phyloP scores from a whole-genome alignment of 2,888 invertebrate genomes.

The Cyclophora albipunctata region DNA sequence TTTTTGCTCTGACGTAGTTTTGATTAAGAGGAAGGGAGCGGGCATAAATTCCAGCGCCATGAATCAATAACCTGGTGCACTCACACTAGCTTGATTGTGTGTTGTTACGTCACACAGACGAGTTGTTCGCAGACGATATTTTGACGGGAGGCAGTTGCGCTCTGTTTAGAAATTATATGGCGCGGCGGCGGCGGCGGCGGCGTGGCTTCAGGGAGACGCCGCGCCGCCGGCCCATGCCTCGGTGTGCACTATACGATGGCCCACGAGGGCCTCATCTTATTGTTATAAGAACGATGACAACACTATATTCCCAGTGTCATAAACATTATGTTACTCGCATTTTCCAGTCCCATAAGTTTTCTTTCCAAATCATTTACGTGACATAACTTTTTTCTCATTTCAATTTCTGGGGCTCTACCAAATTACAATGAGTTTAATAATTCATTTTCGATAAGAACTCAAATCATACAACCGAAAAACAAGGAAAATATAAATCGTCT shows the following conservation, averaged over 20 bases:
- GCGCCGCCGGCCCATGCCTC: background rate
- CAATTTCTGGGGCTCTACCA: no score
- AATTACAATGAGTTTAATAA: no score
- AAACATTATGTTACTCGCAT: no score
- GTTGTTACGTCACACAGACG: constrained; percentile 50
- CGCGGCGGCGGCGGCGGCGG: constrained; percentile 15
- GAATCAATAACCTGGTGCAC: constrained; percentile 69
- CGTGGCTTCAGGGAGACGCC: background rate
- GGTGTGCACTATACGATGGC: background rate
- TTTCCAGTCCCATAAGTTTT: no score
- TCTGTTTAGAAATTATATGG: constrained; percentile 56
- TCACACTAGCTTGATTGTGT: constrained; percentile 45
- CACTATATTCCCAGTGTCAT: no score
- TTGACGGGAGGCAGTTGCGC: constrained; percentile 57
- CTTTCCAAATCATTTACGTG: no score
- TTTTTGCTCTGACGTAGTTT: constrained; percentile 53
- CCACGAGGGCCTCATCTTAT: background rate
- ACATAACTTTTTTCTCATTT: no score
- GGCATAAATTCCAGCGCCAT: constrained; percentile 64
- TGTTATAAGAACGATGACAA: background rate
- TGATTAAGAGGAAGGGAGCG: constrained; percentile 65
- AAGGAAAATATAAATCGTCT: no score
- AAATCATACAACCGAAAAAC: no score
- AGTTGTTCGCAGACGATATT: constrained; percentile 57
- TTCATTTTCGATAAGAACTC: no score